phyloP scores from a whole-genome alignment of 1,140 invertebrate species.

The Heliconius congener region DNA sequence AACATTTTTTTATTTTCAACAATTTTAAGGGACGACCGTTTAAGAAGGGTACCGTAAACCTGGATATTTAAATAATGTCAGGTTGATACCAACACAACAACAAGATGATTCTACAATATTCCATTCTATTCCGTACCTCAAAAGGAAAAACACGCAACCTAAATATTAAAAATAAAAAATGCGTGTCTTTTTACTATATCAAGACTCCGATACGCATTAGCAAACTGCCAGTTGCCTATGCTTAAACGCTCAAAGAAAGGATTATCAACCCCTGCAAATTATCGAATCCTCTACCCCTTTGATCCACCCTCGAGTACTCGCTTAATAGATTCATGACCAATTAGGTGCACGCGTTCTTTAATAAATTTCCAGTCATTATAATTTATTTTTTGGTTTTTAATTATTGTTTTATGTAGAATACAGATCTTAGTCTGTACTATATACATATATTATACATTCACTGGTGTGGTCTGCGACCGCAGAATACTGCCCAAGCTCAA shows the following conservation, averaged over 20 bases:
- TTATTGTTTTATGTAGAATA: neutral
- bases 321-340: conserved; percentile 25
- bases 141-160: too few species aligned
- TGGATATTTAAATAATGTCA: too few species aligned
- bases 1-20: too few species aligned
- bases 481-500: too few species aligned
- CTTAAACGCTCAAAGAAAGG: conserved; percentile 23
- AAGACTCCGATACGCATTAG: neutral
- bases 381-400: neutral
- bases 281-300: conserved; percentile 20
- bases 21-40: too few species aligned
- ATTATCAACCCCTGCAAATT: conserved; percentile 22
- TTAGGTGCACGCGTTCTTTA: conserved; percentile 19
- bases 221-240: conserved; percentile 2
- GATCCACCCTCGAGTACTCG: conserved; percentile 5
- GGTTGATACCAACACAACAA: too few species aligned
- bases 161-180: neutral
- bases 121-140: too few species aligned
- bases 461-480: too few species aligned
- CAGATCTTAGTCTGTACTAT: too few species aligned
- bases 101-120: too few species aligned
- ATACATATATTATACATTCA: too few species aligned
- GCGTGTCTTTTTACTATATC: neutral
- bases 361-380: conserved; percentile 10
- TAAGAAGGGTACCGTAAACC: too few species aligned